Percentiles rank a stretch among this genome's conserved stretches.
These are phyloP conservation scores for Thera britannica DNA, from an alignment of 2,888 invertebrate species.

Conservation along the genomic window DNA sequence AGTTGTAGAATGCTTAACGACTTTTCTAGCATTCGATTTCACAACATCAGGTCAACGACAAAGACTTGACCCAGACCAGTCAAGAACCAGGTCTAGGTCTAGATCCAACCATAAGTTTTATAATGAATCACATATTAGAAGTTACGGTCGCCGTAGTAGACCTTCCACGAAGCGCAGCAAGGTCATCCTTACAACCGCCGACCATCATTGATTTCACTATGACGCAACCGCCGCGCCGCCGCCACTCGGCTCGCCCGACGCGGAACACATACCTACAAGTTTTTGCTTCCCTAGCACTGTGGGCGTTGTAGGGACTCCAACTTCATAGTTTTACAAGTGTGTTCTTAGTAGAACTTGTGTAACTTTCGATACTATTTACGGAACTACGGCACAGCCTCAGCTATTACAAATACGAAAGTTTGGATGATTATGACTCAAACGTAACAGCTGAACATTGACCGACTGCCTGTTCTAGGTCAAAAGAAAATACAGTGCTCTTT, in stretches of 20 bases:
- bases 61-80: conserved; percentile 1
- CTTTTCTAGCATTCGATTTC: too few relatives aligned
- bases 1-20: not conserved
- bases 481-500: not conserved
- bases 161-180: conserved; percentile 52
- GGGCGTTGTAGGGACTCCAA: conserved; percentile 47
- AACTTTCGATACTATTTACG: conserved; percentile 2
- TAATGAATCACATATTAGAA: conserved; percentile 32
- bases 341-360: not conserved
- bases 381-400: not conserved
- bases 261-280: conserved; percentile 60
- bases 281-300: conserved; percentile 57
- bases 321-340: conserved; percentile 2
- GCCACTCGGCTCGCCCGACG: conserved; percentile 45
- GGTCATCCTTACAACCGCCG: conserved; percentile 79
- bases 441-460: conserved; percentile 11
- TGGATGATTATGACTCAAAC: conserved; percentile 9
- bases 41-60: not conserved
- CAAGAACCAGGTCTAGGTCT: conserved; percentile 21
- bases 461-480: not conserved
- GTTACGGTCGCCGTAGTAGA: conserved; percentile 31
- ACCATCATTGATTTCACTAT: conserved; percentile 78
- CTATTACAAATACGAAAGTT: conserved; percentile 21
- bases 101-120: conserved; percentile 20
- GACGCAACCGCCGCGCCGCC: conserved; percentile 64